Evolutionary conservation across 2,888 invertebrate species (phyloP), one percentile per base, ranked within the genome.

Genomic region (Amphipyra berbera): DNA sequence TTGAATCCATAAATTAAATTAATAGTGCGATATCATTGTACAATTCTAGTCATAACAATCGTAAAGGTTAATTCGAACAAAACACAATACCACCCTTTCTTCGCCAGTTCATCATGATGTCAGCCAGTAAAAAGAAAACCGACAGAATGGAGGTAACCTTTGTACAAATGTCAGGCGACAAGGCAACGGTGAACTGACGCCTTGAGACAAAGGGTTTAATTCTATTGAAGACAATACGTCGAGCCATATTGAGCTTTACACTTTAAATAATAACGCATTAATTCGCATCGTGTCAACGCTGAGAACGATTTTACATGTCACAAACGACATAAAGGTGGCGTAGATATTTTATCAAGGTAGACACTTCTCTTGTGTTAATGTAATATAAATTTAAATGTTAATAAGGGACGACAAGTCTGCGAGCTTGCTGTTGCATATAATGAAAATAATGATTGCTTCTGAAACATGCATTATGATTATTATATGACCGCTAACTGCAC

Each of bases 181-280:
- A 85, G 81, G 86, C 86, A 88, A 83, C 89, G 86, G 84, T 84
- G 88, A 85, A 88, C 84, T 85, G 85, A 88, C 88, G 88, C 91
- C 92, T 93, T 93, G 89, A 93, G 93, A 94, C 94, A 93, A 94
- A 93, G 93, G 92, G 91, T 90, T 94, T 88, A 90, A 89, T 88
- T 88, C 89, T 84, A 89, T 88, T 84, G 82, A 83, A 83, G 76
- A 81, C 76, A 64, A 71, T 73, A 73, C 57, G 68, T 72, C 79
- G 79, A 80, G 81, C 86, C 42, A 90, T 88, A 87, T 71, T 85
- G 82, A 83, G 87, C 91, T 88, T 81, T 91, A 88, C 67, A 67
- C 55, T 60, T 73, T 67, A 62, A 77, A 79, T 69, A 77, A 82
- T 82, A 89, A 78, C 79, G 87, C 73, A 68, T 83, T 76, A 76